A percentile compares a stretch with the other conserved stretches of the same genome.
Conservation (phyloP, 2,888 invertebrate species). For the Smittia sp. region DNA sequence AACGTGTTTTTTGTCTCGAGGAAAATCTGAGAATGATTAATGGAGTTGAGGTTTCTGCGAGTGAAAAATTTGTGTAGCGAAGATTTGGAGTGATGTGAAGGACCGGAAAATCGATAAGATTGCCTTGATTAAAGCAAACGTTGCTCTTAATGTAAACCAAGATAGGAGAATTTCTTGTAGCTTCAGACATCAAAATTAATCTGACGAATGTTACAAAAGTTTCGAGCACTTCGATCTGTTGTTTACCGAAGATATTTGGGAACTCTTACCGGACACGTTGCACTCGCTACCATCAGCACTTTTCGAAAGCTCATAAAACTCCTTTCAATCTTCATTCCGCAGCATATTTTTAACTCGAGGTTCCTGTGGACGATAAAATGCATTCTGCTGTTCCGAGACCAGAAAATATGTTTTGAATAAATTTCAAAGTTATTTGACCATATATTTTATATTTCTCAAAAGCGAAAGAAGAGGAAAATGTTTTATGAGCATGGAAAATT, state of each 20-base stretch:
- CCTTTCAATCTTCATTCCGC: background rate
- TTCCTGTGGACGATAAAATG: constrained; percentile 9
- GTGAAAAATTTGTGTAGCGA: background rate
- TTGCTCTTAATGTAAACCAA: background rate
- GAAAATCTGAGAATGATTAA: constrained; percentile 34
- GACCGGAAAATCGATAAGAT: constrained; percentile 24
- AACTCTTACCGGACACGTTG: too few species aligned
- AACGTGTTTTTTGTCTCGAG: constrained; percentile 26
- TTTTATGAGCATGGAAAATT: constrained; percentile 31
- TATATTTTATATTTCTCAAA: constrained; percentile 18
- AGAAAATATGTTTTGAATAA: constrained; percentile 40
- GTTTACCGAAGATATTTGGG: too few species aligned
- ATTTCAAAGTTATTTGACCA: constrained; percentile 35
- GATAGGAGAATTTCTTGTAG: too few species aligned
- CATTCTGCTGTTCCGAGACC: constrained; percentile 19
- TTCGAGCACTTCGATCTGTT: too few species aligned
- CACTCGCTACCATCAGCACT: too few species aligned
- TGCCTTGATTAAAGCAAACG: constrained; percentile 15
- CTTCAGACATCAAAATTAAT: too few species aligned
- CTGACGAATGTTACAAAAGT: too few species aligned
- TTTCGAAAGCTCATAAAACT: background rate
- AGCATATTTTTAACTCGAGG: background rate
- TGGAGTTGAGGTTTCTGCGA: constrained; percentile 32
- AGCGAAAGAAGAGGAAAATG: constrained; percentile 11
- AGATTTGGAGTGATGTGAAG: background rate